Evolutionary conservation across 2,797 vertebrate species (phyloP).

Genomic region (Leuciscus waleckii): DNA sequence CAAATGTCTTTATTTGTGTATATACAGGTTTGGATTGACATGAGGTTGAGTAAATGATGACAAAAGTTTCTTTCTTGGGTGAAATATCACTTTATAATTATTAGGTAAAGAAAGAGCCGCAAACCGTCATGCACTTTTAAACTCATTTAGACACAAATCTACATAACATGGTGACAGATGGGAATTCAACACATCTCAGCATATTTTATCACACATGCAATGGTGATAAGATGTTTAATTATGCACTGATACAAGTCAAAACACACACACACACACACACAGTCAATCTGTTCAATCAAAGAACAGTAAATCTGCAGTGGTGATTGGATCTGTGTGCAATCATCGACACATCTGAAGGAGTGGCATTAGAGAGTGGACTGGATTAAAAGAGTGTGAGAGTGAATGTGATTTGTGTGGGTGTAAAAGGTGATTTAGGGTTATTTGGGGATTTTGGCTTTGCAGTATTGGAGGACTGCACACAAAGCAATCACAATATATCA

Average conservation of each 20-base stretch:
- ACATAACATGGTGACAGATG: slow-evolving; percentile 33
- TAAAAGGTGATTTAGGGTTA: slow-evolving; percentile 39
- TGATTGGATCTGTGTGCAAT: slow-evolving; percentile 32
- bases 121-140: slow-evolving; percentile 18
- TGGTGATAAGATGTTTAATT: slow-evolving; percentile 46
- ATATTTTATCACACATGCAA: slow-evolving; percentile 37
- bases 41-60: neutral
- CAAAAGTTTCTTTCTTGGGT: neutral
- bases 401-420: slow-evolving; percentile 47
- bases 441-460: slow-evolving; percentile 18
- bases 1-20: neutral
- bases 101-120: slow-evolving; percentile 45
- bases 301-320: slow-evolving; percentile 25
- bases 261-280: neutral
- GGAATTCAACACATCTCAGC: slow-evolving; percentile 27
- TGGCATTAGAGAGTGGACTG: slow-evolving; percentile 51
- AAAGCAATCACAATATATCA: neutral
- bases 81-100: neutral
- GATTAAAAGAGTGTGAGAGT: slow-evolving; percentile 59
- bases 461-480: neutral
- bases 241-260: slow-evolving; percentile 36
- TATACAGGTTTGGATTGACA: neutral
- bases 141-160: neutral
- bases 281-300: neutral
- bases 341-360: slow-evolving; percentile 32